phyloP scores from a whole-genome alignment of 1,140 invertebrate species.

The Procambarus virginalis region DNA sequence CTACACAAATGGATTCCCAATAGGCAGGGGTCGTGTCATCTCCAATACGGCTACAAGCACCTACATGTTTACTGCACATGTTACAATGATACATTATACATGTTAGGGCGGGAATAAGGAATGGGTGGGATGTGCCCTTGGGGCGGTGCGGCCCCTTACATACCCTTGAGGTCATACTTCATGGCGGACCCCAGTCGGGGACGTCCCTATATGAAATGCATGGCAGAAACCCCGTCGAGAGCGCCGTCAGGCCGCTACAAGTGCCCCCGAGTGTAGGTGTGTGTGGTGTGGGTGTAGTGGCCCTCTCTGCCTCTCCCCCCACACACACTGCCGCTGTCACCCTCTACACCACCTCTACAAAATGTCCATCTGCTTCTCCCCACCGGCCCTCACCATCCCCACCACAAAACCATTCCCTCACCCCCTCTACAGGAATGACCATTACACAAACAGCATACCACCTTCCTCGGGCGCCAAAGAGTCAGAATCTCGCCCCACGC shows the following conservation, averaged over 20 bases:
- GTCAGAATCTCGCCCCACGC: too few relatives aligned
- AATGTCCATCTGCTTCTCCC: conserved; percentile 61
- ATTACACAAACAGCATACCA: too few relatives aligned
- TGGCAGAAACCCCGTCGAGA: not conserved
- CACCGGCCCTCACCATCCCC: conserved; percentile 30
- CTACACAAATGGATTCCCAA: not conserved
- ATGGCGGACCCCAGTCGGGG: conserved; percentile 39
- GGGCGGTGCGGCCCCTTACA: conserved; percentile 50
- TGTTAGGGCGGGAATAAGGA: conserved; percentile 38
- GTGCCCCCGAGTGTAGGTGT: not conserved
- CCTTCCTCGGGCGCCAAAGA: too few relatives aligned
- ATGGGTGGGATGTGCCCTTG: conserved; percentile 41
- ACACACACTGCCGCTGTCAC: conserved; percentile 44
- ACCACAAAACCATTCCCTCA: too few relatives aligned
- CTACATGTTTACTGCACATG: not conserved
- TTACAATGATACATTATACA: conserved; percentile 11
- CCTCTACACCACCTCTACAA: conserved; percentile 57
- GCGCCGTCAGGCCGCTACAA: not conserved
- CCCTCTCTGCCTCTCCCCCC: conserved; percentile 9
- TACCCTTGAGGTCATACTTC: conserved; percentile 63
- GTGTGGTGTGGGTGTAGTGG: conserved; percentile 12
- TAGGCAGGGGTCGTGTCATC: not conserved
- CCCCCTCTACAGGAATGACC: too few relatives aligned
- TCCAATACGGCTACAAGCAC: not conserved
- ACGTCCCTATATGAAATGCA: conserved; percentile 46